Conservation (phyloP, 1,140 invertebrate species). For the Caenorhabditis inopinata region DNA sequence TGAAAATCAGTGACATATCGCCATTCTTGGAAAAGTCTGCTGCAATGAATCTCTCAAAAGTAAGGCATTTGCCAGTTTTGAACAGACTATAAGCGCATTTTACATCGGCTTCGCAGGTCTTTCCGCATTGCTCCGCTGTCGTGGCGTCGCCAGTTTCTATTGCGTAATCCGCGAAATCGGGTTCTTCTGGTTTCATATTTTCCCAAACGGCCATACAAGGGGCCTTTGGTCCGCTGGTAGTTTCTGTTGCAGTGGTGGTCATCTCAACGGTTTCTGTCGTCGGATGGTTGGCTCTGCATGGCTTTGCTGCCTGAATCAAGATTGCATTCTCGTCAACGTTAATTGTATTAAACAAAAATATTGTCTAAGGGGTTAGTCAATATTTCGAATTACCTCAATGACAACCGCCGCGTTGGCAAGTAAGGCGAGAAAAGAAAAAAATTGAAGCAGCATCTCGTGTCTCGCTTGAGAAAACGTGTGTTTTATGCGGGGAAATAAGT, state of each 20-base stretch:
- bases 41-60: neutral
- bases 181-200: neutral
- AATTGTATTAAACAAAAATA: no score
- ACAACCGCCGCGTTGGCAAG: neutral
- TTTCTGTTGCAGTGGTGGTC: neutral
- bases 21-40: neutral
- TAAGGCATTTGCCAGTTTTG: neutral
- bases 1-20: neutral
- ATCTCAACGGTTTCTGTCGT: neutral
- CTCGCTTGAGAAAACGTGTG: neutral
- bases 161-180: neutral
- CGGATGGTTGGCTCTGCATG: neutral
- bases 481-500: neutral
- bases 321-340: no score
- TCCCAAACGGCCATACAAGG: constrained; percentile 6
- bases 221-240: neutral
- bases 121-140: neutral
- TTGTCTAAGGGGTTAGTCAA: no score
- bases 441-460: constrained; percentile 16
- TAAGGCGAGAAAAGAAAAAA: neutral
- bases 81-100: constrained; percentile 6
- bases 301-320: neutral
- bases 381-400: no score
- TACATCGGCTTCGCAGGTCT: neutral
- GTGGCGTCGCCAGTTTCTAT: neutral